Conservation (phyloP, 2,888 invertebrate species). For the Tiphia femorata region DNA sequence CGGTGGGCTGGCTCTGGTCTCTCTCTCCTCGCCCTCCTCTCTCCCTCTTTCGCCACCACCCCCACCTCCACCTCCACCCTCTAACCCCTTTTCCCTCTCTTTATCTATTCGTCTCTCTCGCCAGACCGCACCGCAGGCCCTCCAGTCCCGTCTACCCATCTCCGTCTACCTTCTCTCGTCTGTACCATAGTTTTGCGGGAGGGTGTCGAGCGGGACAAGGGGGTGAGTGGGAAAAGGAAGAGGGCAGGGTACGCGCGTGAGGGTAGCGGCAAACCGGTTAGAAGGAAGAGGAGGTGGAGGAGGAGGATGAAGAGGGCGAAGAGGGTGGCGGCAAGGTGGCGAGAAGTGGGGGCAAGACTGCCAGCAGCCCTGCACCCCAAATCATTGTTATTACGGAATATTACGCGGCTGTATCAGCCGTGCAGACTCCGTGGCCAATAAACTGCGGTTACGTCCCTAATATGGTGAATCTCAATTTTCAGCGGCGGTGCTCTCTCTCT, state of each 20-base stretch:
- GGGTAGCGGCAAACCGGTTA: conserved; percentile 20
- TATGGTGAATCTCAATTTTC: conserved; percentile 66
- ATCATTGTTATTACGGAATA: conserved; percentile 68
- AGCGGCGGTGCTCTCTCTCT: conserved; percentile 17
- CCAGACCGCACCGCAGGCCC: no score
- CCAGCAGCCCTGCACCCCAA: conserved; percentile 61
- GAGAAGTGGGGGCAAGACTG: conserved; percentile 33
- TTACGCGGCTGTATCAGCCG: conserved; percentile 64
- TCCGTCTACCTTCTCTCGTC: conserved; percentile 16
- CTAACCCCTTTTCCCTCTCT: conserved; percentile 17
- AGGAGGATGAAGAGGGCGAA: conserved; percentile 11
- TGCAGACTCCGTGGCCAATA: conserved; percentile 63
- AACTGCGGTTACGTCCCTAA: conserved; percentile 65
- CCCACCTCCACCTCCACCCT: conserved; percentile 11
- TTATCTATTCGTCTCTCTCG: conserved; percentile 18
- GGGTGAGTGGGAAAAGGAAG: conserved; percentile 11
- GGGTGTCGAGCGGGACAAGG: conserved; percentile 19
- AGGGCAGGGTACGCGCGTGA: conserved; percentile 20
- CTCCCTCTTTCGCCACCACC: conserved; percentile 29
- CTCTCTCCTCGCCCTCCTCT: conserved; percentile 27
- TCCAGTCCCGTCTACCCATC: conserved; percentile 42
- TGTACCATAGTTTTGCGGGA: conserved; percentile 36
- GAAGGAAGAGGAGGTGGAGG: conserved; percentile 13
- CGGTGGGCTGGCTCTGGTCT: conserved; percentile 55
- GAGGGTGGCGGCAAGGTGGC: conserved; percentile 8